phyloP scores from a whole-genome alignment of 2,797 vertebrate genomes.

The Babyrousa celebensis region DNA sequence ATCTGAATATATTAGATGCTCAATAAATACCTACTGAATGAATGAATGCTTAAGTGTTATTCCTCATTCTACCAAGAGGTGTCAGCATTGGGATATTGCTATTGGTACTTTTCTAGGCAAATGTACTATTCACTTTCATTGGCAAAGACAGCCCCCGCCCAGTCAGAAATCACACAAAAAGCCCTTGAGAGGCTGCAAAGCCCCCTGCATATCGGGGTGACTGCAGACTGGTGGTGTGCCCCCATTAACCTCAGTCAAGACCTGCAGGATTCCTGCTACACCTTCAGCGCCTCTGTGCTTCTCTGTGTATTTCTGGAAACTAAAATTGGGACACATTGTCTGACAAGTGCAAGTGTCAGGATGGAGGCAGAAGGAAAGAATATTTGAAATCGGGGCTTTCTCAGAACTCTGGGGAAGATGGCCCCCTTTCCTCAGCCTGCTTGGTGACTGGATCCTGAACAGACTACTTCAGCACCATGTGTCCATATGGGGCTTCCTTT shows the following conservation, averaged over 20 bases:
- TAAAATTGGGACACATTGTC: slow-evolving; percentile 50
- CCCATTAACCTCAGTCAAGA: neutral
- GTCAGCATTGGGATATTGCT: slow-evolving; percentile 64
- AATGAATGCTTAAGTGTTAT: neutral
- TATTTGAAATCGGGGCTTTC: slow-evolving; percentile 23
- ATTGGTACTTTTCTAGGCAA: neutral
- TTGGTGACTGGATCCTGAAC: neutral
- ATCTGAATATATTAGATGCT: slow-evolving; percentile 38
- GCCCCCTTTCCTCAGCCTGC: neutral
- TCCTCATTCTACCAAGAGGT: slow-evolving; percentile 67
- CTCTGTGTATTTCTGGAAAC: slow-evolving; percentile 77
- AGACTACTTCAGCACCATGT: accelerated
- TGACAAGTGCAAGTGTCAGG: slow-evolving; percentile 54
- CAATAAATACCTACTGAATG: neutral
- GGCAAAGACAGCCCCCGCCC: neutral
- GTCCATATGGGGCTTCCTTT: neutral
- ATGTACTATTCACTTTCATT: neutral
- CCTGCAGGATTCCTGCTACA: neutral
- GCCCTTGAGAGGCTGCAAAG: neutral
- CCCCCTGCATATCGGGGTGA: neutral
- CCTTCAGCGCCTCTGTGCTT: neutral
- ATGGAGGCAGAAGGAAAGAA: slow-evolving; percentile 35
- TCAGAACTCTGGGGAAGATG: neutral
- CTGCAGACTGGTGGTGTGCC: neutral
- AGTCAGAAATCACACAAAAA: neutral